Percentiles rank a stretch among this genome's conserved stretches.
Conservation (phyloP, 2,888 invertebrate species). For the Chesias legatella region DNA sequence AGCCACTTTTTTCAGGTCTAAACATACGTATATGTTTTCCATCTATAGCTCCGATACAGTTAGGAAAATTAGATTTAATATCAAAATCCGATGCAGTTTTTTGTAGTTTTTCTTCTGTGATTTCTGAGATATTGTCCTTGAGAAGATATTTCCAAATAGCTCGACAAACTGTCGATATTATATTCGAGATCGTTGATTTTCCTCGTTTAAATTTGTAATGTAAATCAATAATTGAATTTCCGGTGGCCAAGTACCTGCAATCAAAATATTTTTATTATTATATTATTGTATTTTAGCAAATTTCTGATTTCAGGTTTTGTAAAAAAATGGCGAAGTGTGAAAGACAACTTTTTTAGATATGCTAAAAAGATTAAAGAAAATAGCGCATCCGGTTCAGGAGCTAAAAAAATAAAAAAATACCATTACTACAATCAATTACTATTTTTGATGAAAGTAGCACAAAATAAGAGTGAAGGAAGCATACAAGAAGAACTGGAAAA, state of each 20-base stretch:
- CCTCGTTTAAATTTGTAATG: slow-evolving; percentile 15
- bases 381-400: too few species aligned
- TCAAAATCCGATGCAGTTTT: slow-evolving; percentile 13
- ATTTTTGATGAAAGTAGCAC: too few species aligned
- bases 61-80: slow-evolving; percentile 22
- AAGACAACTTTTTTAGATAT: too few species aligned
- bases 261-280: too few species aligned
- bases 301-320: too few species aligned
- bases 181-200: slow-evolving; percentile 10
- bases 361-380: too few species aligned
- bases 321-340: too few species aligned
- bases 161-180: slow-evolving; percentile 13
- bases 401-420: too few species aligned
- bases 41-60: slow-evolving; percentile 23
- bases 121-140: not conserved
- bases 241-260: slow-evolving; percentile 18
- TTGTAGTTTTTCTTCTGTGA: not conserved
- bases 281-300: too few species aligned
- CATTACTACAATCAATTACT: too few species aligned
- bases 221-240: slow-evolving; percentile 12
- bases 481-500: too few species aligned
- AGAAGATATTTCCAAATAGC: not conserved
- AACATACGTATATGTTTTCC: slow-evolving; percentile 26
- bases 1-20: slow-evolving; percentile 21
- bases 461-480: too few species aligned